phyloP scores from a whole-genome alignment of 2,888 invertebrate genomes.

The Notodonta ziczac region DNA sequence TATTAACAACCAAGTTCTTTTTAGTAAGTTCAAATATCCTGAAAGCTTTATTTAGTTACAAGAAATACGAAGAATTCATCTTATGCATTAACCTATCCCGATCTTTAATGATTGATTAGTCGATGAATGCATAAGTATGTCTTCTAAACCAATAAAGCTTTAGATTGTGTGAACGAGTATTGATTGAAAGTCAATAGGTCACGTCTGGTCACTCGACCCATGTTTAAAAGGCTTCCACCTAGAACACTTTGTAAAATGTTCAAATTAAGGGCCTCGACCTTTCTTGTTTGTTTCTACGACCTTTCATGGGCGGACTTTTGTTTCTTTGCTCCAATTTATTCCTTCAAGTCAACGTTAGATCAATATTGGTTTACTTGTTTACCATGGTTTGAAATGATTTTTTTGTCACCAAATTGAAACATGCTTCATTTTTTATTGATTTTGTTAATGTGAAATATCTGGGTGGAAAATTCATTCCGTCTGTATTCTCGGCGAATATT shows the following conservation, averaged over 20 bases:
- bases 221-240: slow-evolving; percentile 47
- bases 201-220: slow-evolving; percentile 47
- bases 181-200: slow-evolving; percentile 67
- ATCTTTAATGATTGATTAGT: no score
- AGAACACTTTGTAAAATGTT: slow-evolving; percentile 39
- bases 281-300: slow-evolving; percentile 21
- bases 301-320: slow-evolving; percentile 21
- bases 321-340: slow-evolving; percentile 12
- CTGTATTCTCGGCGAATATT: no score
- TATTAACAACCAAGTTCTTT: no score
- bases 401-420: no score
- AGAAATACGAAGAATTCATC: no score
- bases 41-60: no score
- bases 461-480: no score
- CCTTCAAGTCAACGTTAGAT: slow-evolving; percentile 12
- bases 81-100: no score
- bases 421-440: not conserved
- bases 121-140: no score
- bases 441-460: not conserved
- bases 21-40: not conserved
- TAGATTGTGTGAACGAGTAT: slow-evolving; percentile 41
- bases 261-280: slow-evolving; percentile 42
- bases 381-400: no score
- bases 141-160: no score
- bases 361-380: no score